phyloP scores from a whole-genome alignment of 2,797 vertebrate species.

The Erithacus rubecula region DNA sequence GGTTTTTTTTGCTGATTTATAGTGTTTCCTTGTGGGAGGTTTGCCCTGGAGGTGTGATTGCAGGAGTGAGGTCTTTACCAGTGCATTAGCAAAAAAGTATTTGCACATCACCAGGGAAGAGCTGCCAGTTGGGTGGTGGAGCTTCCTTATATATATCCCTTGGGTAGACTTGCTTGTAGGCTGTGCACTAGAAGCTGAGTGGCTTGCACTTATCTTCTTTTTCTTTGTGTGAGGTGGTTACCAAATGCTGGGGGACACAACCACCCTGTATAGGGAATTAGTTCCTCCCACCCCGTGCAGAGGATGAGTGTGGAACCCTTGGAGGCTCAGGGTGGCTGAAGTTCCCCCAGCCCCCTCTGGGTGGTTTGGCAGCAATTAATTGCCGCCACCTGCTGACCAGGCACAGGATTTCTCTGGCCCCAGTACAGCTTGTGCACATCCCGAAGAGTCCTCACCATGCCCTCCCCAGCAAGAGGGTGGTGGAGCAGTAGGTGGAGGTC shows the following conservation, averaged over 20 bases:
- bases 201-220: neutral
- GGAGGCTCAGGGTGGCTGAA: neutral
- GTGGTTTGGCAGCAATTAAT: conserved; percentile 44
- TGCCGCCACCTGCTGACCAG: conserved; percentile 68
- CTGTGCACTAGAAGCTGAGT: neutral
- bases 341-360: neutral
- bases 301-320: neutral
- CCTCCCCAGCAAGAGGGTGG: neutral
- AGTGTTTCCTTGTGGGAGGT: neutral
- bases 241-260: neutral
- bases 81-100: neutral
- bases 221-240: neutral
- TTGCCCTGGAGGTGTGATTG: neutral
- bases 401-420: conserved; percentile 36
- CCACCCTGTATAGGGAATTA: neutral
- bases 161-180: neutral
- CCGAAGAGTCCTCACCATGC: fast-evolving
- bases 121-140: neutral
- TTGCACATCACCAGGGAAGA: neutral
- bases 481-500: neutral
- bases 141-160: neutral
- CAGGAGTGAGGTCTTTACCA: neutral
- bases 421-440: neutral
- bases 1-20: neutral
- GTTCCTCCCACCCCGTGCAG: neutral